Conservation (phyloP, 2,113 vertebrate genomes). For the Notechis scutatus region DNA sequence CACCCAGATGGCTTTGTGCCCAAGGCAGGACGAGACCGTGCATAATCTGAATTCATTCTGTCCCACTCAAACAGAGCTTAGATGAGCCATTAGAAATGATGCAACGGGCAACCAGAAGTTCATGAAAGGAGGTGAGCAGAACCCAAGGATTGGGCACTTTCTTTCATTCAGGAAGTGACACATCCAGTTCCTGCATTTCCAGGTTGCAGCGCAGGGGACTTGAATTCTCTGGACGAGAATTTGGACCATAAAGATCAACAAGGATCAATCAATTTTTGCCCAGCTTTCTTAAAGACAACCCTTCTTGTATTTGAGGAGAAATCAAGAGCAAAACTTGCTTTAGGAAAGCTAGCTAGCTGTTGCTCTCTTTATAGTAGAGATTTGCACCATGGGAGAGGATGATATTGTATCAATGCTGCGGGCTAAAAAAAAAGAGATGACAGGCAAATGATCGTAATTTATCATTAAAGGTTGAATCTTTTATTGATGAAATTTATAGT, state of each 20-base stretch:
- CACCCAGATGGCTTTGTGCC: too few species aligned
- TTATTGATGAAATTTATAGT: constrained; percentile 27
- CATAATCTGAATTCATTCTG: background rate
- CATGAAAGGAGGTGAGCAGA: background rate
- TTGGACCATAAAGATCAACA: background rate
- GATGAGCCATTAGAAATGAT: background rate
- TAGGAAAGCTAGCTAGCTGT: background rate
- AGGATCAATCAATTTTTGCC: background rate
- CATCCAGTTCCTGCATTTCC: background rate
- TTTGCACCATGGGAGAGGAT: constrained; percentile 19
- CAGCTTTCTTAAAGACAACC: background rate
- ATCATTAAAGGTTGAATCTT: constrained; percentile 38
- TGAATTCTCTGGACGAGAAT: background rate
- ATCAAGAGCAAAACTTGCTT: background rate
- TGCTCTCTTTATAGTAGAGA: constrained; percentile 1
- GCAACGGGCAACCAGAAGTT: background rate
- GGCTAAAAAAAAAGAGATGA: constrained; percentile 20
- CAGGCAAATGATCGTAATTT: constrained; percentile 37
- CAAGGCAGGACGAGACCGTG: background rate
- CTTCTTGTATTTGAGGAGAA: background rate
- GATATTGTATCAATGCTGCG: constrained; percentile 3
- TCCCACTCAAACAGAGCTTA: background rate
- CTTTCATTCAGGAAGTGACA: background rate
- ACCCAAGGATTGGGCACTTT: background rate
- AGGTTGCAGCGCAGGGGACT: background rate